Base-by-base conservation (phyloP, 2,888 invertebrate genomes). In the Xestia ashworthii region DNA sequence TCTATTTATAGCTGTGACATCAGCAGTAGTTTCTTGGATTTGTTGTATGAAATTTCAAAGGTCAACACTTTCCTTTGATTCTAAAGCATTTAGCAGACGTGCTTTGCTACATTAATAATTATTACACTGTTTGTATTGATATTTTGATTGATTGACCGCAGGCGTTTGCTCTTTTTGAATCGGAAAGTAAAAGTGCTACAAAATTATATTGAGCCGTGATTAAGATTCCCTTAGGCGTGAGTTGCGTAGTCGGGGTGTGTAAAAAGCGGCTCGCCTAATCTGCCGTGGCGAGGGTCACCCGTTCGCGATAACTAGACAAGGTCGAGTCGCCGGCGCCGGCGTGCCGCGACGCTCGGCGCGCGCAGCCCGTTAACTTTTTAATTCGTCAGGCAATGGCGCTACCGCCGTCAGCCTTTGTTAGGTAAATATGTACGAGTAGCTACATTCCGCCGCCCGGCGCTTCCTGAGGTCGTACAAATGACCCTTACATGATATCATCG, bases 301-400 rank as follows among this genome's bases (percentile, higher is more conserved):
- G 94, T 90, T 93, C 91, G 94, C 95, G 96, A 95, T 95, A 95
- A 95, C 93, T 93, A 95, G 95, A 94, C 96, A 96, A 96, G 96
- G 96, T 96, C 96, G 94, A 93, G 95, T 92, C 95, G 95, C 93
- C 92, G 96, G 96, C 96, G 95, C 95, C 95, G 93, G 88, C 89
- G 70, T 87, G 96, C 95, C 96, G 95, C 93, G 93, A 86, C 92
- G 93, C 91, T 90, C 93, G 93, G 93, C 93, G 92, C 93, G 91
- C 93, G 90, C 94, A 92, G 90, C 93, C 94, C 95, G 95, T 95
- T 95, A 95, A 95, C 95, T 95, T 95, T 95, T 95, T 95, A 95
- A 95, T 95, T 95, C 93, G 93, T 93, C 93, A 93, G 90, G 93
- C 95, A 91, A 93, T 91, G 93, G 93, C 93, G 92, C 91, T 90